Conservation (phyloP, 2,797 vertebrate species). For the Scleropages formosus region DNA sequence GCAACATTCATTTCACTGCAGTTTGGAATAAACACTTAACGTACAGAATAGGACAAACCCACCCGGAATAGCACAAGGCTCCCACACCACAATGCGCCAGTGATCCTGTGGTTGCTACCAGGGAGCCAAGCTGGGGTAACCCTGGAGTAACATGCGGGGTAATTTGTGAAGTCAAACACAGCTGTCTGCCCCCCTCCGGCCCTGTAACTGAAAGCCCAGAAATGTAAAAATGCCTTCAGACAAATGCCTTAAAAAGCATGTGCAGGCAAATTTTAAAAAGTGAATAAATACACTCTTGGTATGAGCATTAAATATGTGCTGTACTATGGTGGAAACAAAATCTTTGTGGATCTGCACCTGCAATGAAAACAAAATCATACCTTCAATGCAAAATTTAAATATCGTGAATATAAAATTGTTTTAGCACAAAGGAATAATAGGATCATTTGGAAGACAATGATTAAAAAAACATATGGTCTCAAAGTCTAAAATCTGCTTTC, state of each 20-base stretch:
- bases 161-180: conserved; percentile 8
- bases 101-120: not conserved
- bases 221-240: conserved; percentile 7
- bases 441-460: conserved; percentile 9
- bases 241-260: not conserved
- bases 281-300: conserved; percentile 4
- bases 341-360: conserved; percentile 1
- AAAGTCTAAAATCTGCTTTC: not conserved
- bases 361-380: not conserved
- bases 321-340: conserved; percentile 6
- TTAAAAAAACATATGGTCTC: not conserved
- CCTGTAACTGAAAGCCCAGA: not conserved
- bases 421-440: conserved; percentile 18
- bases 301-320: not conserved
- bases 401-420: not conserved
- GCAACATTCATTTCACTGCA: not conserved
- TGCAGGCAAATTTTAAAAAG: not conserved
- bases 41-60: not conserved
- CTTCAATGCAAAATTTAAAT: not conserved
- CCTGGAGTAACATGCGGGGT: not conserved
- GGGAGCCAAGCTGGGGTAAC: not conserved
- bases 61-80: not conserved
- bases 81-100: not conserved
- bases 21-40: conserved; percentile 7
- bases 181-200: not conserved